Evolutionary conservation across 2,797 vertebrate species (phyloP).

Genomic region (Spinus olivaceus): DNA sequence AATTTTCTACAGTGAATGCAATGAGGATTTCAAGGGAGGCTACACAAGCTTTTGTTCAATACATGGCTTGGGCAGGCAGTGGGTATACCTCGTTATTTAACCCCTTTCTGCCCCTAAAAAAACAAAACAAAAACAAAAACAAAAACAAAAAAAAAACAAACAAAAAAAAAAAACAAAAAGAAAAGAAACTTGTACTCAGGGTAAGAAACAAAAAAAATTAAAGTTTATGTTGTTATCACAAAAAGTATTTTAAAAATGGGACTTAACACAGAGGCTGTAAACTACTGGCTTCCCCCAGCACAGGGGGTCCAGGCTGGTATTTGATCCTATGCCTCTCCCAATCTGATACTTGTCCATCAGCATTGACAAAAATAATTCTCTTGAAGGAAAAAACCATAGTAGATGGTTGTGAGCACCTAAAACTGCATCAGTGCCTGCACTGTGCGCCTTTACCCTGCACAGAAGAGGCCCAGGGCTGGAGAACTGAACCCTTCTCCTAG

Average conservation of each 20-base stretch:
- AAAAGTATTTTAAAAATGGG: not conserved
- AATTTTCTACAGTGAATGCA: slow-evolving; percentile 47
- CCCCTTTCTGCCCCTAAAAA: accelerated
- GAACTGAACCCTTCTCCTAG: not conserved
- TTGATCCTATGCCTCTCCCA: not conserved
- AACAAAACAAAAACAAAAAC: accelerated
- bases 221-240: not conserved
- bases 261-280: not conserved
- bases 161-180: accelerated
- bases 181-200: not conserved
- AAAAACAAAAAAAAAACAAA: too few species aligned
- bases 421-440: not conserved
- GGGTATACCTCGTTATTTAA: not conserved
- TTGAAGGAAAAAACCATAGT: not conserved
- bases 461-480: not conserved
- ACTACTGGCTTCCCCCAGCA: not conserved
- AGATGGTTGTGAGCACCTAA: not conserved
- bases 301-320: not conserved
- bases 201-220: not conserved
- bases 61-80: not conserved
- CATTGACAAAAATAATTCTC: not conserved
- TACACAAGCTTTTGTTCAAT: not conserved
- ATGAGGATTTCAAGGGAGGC: slow-evolving; percentile 32
- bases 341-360: not conserved
- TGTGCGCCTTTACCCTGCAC: not conserved